These are phyloP conservation scores for Neoniphon sammara DNA, from an alignment of 2,797 vertebrate genomes.

Conservation along the genomic window DNA sequence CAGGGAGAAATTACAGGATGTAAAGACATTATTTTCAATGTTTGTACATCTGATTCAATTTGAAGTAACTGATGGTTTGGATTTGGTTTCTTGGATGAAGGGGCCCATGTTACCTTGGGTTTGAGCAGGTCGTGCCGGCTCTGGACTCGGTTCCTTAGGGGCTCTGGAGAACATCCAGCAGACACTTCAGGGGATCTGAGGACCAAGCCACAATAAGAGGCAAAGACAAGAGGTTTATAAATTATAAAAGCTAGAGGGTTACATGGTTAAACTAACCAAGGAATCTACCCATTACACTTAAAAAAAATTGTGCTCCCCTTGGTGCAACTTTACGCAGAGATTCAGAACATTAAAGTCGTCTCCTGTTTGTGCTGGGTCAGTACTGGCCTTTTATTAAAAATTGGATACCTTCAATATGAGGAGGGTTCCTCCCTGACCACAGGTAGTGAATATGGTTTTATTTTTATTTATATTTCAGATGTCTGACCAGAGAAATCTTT, in stretches of 20 bases:
- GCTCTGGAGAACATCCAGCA: conserved; percentile 84
- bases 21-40: conserved; percentile 79
- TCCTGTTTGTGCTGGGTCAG: too few species aligned
- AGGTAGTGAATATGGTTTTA: conserved; percentile 32
- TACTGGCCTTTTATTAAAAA: neutral
- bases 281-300: conserved; percentile 12
- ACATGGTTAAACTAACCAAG: conserved; percentile 33
- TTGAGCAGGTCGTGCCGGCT: conserved; percentile 80
- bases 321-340: conserved; percentile 11
- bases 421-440: conserved; percentile 29
- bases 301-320: neutral
- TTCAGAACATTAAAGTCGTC: neutral
- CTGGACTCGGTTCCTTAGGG: conserved; percentile 85
- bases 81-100: conserved; percentile 56
- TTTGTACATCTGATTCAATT: conserved; percentile 82
- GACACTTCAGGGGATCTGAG: conserved; percentile 86
- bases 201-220: conserved; percentile 41
- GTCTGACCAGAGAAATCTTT: conserved; percentile 66
- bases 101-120: conserved; percentile 85
- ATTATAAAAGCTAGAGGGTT: conserved; percentile 46
- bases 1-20: conserved; percentile 79
- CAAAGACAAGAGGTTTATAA: conserved; percentile 50
- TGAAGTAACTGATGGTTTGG: conserved; percentile 70
- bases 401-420: conserved; percentile 27
- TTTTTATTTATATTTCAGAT: conserved; percentile 67